Conservation (phyloP, 1,140 invertebrate species). For the Maconellicoccus hirsutus region DNA sequence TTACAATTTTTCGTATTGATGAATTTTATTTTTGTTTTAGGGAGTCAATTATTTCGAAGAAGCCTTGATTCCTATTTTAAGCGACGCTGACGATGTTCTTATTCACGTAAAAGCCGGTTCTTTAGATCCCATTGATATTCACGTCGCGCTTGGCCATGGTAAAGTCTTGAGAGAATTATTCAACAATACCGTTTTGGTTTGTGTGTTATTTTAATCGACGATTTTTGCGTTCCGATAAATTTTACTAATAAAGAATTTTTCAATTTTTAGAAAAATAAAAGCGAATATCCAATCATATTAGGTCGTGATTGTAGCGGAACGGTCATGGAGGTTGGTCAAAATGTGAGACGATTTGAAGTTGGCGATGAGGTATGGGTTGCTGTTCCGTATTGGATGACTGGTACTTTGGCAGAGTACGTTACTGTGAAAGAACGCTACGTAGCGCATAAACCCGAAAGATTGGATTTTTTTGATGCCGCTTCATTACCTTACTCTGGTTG, state of each 20-base stretch:
- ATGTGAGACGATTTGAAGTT: conserved; percentile 45
- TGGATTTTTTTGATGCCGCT: conserved; percentile 54
- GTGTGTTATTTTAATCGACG: conserved; percentile 28
- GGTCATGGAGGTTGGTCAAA: conserved; percentile 48
- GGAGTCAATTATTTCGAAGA: conserved; percentile 44
- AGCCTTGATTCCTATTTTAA: conserved; percentile 42
- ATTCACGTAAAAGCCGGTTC: conserved; percentile 53
- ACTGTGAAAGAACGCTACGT: conserved; percentile 45
- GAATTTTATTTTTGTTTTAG: conserved; percentile 33
- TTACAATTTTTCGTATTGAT: background rate
- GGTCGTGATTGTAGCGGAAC: conserved; percentile 57
- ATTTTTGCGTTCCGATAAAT: too few relatives aligned
- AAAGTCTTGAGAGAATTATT: conserved; percentile 42
- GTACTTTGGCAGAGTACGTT: conserved; percentile 49
- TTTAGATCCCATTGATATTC: conserved; percentile 49
- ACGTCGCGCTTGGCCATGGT: conserved; percentile 50
- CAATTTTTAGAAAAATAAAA: background rate
- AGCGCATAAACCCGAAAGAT: conserved; percentile 49
- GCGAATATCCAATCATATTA: conserved; percentile 46
- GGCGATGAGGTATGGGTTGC: conserved; percentile 50
- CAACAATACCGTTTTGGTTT: conserved; percentile 41
- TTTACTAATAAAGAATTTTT: too few relatives aligned
- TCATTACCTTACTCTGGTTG: conserved; percentile 57
- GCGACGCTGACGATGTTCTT: conserved; percentile 46
- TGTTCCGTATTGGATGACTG: conserved; percentile 43